Evolutionary conservation across 2,113 vertebrate species (phyloP).

Genomic region (Chionomys nivalis): DNA sequence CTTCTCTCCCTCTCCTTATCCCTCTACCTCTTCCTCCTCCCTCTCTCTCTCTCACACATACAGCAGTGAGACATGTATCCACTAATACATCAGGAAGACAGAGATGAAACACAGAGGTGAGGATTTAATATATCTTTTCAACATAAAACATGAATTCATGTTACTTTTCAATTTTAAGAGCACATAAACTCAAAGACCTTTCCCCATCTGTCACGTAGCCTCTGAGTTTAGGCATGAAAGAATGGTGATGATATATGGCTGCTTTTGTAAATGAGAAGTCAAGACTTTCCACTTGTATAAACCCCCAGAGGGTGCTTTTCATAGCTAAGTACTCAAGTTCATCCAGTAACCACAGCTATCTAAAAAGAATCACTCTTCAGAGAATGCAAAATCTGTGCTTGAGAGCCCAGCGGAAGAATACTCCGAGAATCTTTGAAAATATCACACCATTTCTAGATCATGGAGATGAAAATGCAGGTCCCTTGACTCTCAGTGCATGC

Average conservation of each 20-base stretch:
- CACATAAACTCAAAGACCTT: background rate
- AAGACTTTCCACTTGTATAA: background rate
- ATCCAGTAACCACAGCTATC: background rate
- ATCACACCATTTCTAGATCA: background rate
- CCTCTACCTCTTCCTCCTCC: too few relatives aligned
- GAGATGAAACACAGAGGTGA: background rate
- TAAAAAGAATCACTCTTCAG: background rate
- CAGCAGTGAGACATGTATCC: background rate
- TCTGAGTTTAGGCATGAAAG: background rate
- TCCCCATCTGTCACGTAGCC: background rate
- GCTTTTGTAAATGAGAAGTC: background rate
- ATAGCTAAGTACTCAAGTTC: background rate
- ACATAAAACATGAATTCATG: background rate
- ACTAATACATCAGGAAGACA: background rate
- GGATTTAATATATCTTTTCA: background rate
- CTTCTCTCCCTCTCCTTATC: too few relatives aligned
- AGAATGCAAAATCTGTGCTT: background rate
- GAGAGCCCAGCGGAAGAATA: background rate
- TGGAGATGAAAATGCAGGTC: background rate
- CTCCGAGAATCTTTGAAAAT: background rate
- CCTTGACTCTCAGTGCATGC: background rate
- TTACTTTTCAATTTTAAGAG: conserved; percentile 10
- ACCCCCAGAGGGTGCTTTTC: background rate
- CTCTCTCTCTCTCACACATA: too few relatives aligned
- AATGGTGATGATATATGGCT: background rate